Conservation (phyloP, 1,140 invertebrate genomes). For the Meteorus sp. region DNA sequence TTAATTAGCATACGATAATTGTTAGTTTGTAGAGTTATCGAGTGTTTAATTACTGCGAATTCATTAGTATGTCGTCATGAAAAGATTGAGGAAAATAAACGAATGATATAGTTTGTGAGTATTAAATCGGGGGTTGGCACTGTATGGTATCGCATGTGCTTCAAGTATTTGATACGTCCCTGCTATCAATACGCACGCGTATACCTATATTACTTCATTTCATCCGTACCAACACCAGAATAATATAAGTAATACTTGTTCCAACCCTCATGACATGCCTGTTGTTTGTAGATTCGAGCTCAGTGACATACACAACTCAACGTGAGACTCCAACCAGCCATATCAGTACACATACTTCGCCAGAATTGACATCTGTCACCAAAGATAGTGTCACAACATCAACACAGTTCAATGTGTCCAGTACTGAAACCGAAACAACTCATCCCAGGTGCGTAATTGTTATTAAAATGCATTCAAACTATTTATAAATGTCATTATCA, state of each 20-base stretch:
- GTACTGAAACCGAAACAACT: slow-evolving; percentile 45
- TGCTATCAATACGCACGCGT: slow-evolving; percentile 40
- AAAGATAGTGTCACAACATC: slow-evolving; percentile 45
- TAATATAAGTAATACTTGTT: too few species aligned
- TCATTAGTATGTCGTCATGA: too few species aligned
- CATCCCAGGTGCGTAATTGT: slow-evolving; percentile 42
- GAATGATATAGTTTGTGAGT: too few species aligned
- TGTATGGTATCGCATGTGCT: not conserved
- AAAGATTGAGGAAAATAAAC: too few species aligned
- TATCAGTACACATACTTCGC: slow-evolving; percentile 46
- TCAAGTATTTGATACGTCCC: slow-evolving; percentile 10
- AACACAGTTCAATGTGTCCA: slow-evolving; percentile 50
- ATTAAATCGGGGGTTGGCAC: not conserved
- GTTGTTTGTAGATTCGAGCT: slow-evolving; percentile 46
- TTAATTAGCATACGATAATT: too few species aligned
- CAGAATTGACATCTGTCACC: slow-evolving; percentile 40
- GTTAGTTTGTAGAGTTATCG: too few species aligned
- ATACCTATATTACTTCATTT: slow-evolving; percentile 28
- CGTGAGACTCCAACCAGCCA: slow-evolving; percentile 49
- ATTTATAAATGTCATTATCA: too few species aligned
- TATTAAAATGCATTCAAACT: not conserved
- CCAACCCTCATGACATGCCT: not conserved
- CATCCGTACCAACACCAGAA: not conserved
- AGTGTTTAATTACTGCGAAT: too few species aligned
- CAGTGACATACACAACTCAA: slow-evolving; percentile 50